These are phyloP conservation scores for Diplogasteroides magnus DNA, from an alignment of 1,140 invertebrate genomes.

Conservation along the genomic window DNA sequence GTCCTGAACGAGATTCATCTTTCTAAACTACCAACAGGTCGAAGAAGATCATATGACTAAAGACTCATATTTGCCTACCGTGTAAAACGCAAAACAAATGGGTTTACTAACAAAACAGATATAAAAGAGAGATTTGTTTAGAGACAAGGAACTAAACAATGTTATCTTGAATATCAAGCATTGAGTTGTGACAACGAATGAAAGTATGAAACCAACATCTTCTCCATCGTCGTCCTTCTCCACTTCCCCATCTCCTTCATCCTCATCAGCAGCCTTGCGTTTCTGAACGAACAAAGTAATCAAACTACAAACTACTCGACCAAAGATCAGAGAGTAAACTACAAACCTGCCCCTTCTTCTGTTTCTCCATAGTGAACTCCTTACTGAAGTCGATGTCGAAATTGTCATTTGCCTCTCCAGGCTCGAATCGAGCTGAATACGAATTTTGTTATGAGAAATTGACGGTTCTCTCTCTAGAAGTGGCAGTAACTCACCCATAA, in stretches of 20 bases:
- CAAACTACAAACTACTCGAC: no score
- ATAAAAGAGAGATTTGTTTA: no score
- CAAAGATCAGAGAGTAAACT: no score
- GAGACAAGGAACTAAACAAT: no score
- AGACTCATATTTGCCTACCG: no score
- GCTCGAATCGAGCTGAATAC: conserved; percentile 28
- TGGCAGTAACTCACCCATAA: conserved; percentile 48
- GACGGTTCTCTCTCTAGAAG: conserved; percentile 30
- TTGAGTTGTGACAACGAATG: not conserved
- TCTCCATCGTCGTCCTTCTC: conserved; percentile 28
- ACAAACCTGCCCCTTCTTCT: conserved; percentile 24
- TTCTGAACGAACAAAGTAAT: no score
- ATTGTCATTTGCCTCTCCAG: conserved; percentile 29
- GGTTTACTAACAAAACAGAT: no score
- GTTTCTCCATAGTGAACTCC: conserved; percentile 26
- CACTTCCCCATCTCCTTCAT: conserved; percentile 16
- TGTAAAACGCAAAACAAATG: no score
- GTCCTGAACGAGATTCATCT: no score
- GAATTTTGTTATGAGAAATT: conserved; percentile 11
- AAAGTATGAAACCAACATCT: conserved; percentile 14
- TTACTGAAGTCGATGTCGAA: conserved; percentile 30
- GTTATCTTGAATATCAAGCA: no score
- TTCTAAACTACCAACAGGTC: no score
- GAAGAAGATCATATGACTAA: no score
- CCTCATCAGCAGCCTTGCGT: conserved; percentile 46